Evolutionary conservation across 1,140 invertebrate genomes (phyloP).

Genomic region (Nephila pilipes): DNA sequence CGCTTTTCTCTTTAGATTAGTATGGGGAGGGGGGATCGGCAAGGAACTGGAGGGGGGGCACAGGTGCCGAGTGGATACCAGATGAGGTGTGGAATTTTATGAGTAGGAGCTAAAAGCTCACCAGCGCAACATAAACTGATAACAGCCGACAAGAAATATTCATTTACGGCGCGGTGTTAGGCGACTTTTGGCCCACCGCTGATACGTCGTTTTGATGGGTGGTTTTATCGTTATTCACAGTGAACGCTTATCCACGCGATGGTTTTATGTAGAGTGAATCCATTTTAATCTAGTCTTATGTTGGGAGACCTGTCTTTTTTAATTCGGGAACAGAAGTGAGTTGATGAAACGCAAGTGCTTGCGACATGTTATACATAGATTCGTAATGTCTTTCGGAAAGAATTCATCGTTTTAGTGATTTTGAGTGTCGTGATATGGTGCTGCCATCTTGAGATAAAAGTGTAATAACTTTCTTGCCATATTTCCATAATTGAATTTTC

Average conservation of each 20-base stretch:
- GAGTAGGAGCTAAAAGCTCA: conserved; percentile 40
- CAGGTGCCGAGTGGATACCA: conserved; percentile 22
- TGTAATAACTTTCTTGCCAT: not conserved
- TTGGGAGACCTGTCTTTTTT: not conserved
- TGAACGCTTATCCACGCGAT: not conserved
- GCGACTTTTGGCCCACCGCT: conserved; percentile 22
- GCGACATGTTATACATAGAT: not conserved
- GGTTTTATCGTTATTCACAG: not conserved
- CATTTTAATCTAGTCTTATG: conserved; percentile 11
- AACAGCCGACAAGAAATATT: conserved; percentile 38
- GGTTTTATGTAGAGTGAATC: conserved; percentile 3
- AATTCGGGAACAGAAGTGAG: not conserved
- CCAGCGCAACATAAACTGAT: conserved; percentile 28
- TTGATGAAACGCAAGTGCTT: not conserved
- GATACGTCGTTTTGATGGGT: conserved; percentile 24
- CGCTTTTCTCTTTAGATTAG: conserved; percentile 25
- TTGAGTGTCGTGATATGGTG: not conserved
- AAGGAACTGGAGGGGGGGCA: not conserved
- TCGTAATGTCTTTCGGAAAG: not conserved
- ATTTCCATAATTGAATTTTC: too few species aligned
- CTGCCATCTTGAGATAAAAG: not conserved
- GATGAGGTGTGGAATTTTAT: conserved; percentile 67
- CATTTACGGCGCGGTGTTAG: conserved; percentile 21
- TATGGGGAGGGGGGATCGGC: not conserved
- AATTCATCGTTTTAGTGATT: not conserved